Evolutionary conservation across 2,797 vertebrate species (phyloP), one percentile per base, ranked within the genome.

Genomic region (Falco naumanni): DNA sequence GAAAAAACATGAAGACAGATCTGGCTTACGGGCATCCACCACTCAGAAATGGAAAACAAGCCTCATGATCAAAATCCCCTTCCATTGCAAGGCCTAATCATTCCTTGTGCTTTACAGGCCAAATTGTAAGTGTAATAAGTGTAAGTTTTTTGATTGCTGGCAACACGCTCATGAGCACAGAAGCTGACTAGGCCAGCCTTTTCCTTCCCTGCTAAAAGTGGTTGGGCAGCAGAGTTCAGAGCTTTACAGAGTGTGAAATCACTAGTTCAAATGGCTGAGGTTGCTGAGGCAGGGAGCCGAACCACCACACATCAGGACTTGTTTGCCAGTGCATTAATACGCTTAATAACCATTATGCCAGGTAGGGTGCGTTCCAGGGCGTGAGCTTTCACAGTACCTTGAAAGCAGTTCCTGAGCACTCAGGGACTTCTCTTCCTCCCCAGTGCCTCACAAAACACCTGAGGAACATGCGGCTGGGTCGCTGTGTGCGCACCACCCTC

Each of bases 261-360:
- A 4, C 37, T 3, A 48, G 5, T 77, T 85, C 34, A 19, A 41
- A 65, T 9, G 4, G 43, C 63, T 31, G 56, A 68, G 84, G 76
- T 64, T 93, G 91, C 91, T 83, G 33, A 53, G 68, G 79, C 51
- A 66, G 34, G 65, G 57, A 83, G 85, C 87, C 92, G 85, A 90
- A 47, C 39, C 70, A 60, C 43, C 80, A 4, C 96, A 94, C 72
- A 90, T 94, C 90, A 43, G 95, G 85, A 93, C 96, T 94, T 96
- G 96, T 87, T 77, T 68, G 59, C 16, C 1, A 0, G 59, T 53
- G 70, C 66, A 50, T 33, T 84, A 51, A 59, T 51, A 33, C 9
- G 51, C n/a, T 75, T 66, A 75, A 74, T 47, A 64, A 80, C 51
- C 91, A 51, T 34, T 4, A 28, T 3, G 31, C 90, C 41, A 61